Evolutionary conservation across 2,888 invertebrate genomes (phyloP).

Genomic region (Tricholauxania praeusta): DNA sequence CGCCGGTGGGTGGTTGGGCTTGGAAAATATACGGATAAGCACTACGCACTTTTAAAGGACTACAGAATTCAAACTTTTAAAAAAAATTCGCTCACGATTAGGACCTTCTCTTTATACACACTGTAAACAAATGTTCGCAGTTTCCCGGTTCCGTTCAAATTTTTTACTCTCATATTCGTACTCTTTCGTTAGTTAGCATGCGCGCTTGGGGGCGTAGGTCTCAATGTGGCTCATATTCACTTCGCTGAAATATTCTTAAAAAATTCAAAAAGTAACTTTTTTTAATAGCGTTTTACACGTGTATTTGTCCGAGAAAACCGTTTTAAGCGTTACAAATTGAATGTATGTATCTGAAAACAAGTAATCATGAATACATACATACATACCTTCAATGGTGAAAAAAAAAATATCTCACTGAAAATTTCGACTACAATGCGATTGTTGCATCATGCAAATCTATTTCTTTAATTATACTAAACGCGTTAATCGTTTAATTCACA

Average conservation of each 20-base stretch:
- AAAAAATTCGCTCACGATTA: background rate
- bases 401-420: background rate
- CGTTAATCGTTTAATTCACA: too few species aligned
- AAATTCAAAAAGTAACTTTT: background rate
- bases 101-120: background rate
- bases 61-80: too few species aligned
- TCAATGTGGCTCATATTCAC: background rate
- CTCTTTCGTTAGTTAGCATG: background rate
- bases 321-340: background rate
- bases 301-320: background rate
- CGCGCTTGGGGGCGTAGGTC: background rate
- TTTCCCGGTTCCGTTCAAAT: background rate
- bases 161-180: background rate
- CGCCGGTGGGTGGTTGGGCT: background rate
- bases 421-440: background rate
- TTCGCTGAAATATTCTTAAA: background rate
- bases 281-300: conserved; percentile 13
- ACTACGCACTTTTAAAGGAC: too few species aligned
- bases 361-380: too few species aligned
- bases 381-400: too few species aligned
- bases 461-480: background rate
- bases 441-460: conserved; percentile 15
- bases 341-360: background rate
- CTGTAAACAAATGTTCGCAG: background rate
- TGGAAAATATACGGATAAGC: background rate